Base-by-base conservation (phyloP, 2,797 vertebrate genomes). In the Danio tinwini region DNA sequence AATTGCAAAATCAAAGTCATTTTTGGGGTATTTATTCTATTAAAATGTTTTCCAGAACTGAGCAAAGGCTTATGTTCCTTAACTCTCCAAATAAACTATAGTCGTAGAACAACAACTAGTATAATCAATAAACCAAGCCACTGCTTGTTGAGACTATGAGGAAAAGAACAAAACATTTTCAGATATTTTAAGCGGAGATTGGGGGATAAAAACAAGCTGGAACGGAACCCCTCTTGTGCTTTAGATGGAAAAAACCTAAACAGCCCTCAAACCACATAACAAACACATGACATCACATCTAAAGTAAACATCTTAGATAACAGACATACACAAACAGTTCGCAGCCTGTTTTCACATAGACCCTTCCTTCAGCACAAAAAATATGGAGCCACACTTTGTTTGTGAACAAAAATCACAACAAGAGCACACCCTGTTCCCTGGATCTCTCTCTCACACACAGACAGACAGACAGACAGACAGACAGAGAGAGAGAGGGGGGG, bases 261-360 rank as follows among this genome's bases (percentile, higher is more conserved):
- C 61, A 67, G 70, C 21, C 7, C 19, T 62, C n/a, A 21, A 6
- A 67, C 85, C 44, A 17, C 77, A 89, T 84, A 88, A 63, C 80
- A 83, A 82, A 88, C 82, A 73, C 40, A 86, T 87, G 79, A 77
- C 85, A 72, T 89, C 82, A 88, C 61, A 74, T 81, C 72, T 74
- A 76, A 80, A 68, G 74, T 78, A 76, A 83, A 77, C 68, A 76
- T 83, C 73, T 80, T 80, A 65, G 61, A 81, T 77, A 83, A 80
- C 78, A 72, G 7, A 77, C 45, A 52, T 40, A 75, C 62, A 62
- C 58, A 77, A 56, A 59, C 56, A 11, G 14, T 37, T 56, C 29
- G 3, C 5, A 5, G 12, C 49, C 45, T 12, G 12, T 29, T 29
- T 81, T 44, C 40, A 72, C 69, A 56, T 49, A 52, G 49, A 65